Conservation (phyloP, 2,113 vertebrate species). For the Trogon melanurus region DNA sequence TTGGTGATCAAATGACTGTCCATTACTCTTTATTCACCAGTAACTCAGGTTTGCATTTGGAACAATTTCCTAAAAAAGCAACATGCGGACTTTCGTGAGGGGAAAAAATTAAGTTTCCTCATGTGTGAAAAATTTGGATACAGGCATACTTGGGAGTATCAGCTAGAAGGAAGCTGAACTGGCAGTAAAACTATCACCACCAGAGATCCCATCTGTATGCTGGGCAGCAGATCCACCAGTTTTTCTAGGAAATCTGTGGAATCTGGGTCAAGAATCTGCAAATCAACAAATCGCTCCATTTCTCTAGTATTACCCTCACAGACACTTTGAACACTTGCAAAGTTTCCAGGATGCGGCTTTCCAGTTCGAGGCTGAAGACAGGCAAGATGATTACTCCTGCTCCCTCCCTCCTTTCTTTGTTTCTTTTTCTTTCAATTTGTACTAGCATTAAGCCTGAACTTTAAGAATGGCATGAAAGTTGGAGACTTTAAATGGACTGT, state of each 20-base stretch:
- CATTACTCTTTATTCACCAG: neutral
- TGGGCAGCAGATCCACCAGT: neutral
- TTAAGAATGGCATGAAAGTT: neutral
- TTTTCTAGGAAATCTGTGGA: conserved; percentile 15
- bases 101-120: neutral
- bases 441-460: neutral
- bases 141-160: neutral
- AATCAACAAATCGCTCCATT: neutral
- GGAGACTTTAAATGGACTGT: neutral
- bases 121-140: neutral
- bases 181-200: neutral
- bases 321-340: neutral
- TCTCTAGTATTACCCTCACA: neutral
- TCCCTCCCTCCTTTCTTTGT: neutral
- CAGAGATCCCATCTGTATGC: neutral
- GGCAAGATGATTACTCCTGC: neutral
- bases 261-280: neutral
- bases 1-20: neutral
- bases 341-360: neutral
- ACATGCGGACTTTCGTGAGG: neutral
- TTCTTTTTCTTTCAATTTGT: neutral
- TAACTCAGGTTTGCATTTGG: neutral
- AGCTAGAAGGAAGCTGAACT: neutral
- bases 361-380: neutral
- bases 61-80: neutral